These are phyloP conservation scores for Oncorhynchus masou DNA, from an alignment of 2,113 vertebrate genomes.

Conservation along the genomic window DNA sequence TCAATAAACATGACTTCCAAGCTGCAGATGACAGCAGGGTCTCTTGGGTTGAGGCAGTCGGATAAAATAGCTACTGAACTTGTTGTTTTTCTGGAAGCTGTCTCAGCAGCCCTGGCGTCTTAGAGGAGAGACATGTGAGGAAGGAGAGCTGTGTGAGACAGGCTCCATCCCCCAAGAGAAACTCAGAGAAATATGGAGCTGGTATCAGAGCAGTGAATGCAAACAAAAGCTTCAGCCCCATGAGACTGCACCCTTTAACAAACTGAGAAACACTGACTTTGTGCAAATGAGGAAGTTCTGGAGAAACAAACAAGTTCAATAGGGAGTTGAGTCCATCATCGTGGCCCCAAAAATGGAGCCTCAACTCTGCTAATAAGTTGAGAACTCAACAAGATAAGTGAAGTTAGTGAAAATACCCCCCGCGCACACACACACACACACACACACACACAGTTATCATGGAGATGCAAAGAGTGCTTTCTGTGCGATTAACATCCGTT, in stretches of 20 bases:
- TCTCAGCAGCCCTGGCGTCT: neutral
- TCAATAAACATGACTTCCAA: conserved; percentile 26
- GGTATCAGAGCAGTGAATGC: neutral
- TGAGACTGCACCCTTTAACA: neutral
- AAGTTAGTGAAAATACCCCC: conserved; percentile 12
- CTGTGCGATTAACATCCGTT: conserved; percentile 25
- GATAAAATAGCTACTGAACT: conserved; percentile 12
- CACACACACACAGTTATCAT: conserved; percentile 2
- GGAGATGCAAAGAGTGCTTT: neutral
- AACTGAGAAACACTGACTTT: conserved; percentile 6
- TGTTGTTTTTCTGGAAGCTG: neutral
- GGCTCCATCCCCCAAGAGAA: conserved; percentile 5
- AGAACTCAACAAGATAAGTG: neutral
- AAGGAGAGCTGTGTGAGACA: neutral
- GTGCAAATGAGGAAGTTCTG: neutral
- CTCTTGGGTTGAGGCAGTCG: neutral
- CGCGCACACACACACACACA: neutral
- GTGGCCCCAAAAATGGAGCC: neutral
- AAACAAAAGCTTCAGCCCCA: neutral
- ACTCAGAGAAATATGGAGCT: neutral
- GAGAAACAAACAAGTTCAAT: neutral
- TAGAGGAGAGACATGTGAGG: neutral
- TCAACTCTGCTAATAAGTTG: neutral
- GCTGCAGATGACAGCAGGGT: neutral
- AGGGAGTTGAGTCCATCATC: neutral